Evolutionary conservation across 1,140 invertebrate genomes (phyloP).

Genomic region (Diachasma alloeum): DNA sequence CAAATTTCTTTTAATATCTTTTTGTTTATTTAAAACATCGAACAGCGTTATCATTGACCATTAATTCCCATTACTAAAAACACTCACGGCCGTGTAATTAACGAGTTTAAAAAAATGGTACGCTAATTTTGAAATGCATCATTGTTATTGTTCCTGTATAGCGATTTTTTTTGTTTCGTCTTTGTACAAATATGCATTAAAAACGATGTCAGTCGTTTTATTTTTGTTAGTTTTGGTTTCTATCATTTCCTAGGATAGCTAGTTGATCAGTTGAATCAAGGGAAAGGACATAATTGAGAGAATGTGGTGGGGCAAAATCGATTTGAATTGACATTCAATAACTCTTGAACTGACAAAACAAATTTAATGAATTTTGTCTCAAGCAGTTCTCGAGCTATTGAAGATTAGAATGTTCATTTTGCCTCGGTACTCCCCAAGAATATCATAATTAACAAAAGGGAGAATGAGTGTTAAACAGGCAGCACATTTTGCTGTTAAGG

Average conservation of each 20-base stretch:
- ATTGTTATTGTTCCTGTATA: constrained; percentile 31
- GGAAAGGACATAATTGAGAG: background rate
- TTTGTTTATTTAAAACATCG: constrained; percentile 20
- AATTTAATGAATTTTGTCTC: no score
- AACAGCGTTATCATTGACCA: constrained; percentile 16
- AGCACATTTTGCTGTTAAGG: background rate
- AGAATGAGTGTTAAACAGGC: background rate
- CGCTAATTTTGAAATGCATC: constrained; percentile 33
- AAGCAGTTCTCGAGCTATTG: no score
- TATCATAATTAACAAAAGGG: background rate
- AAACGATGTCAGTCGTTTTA: constrained; percentile 29
- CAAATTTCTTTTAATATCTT: background rate
- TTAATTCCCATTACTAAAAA: background rate
- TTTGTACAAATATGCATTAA: constrained; percentile 25
- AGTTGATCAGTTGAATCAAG: background rate
- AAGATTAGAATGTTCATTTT: no score
- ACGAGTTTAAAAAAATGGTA: constrained; percentile 20
- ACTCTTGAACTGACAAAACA: no score
- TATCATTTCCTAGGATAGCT: background rate
- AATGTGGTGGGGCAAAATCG: no score
- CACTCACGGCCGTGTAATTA: background rate
- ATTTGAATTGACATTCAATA: no score
- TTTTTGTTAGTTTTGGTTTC: background rate
- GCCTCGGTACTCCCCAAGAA: background rate
- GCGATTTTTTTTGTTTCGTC: constrained; percentile 9